These are phyloP conservation scores for Hucho hucho DNA, from an alignment of 2,113 vertebrate species.

Conservation along the genomic window DNA sequence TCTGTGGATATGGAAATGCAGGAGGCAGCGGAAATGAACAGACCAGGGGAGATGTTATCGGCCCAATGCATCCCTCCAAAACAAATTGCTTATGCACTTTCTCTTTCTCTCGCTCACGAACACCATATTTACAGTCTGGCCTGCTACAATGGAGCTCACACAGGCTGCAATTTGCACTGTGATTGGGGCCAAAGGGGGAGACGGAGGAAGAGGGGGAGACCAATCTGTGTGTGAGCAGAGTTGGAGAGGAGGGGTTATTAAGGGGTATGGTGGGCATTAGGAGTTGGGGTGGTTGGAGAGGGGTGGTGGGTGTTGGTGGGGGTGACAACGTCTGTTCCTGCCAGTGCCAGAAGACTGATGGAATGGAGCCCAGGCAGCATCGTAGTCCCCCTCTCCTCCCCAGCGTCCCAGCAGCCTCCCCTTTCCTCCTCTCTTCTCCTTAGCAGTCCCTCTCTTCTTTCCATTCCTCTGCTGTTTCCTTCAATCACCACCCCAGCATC, in stretches of 20 bases:
- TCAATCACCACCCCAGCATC: no score
- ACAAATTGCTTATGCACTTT: conserved; percentile 27
- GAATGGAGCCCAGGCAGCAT: conserved; percentile 42
- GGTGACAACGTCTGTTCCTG: conserved; percentile 38
- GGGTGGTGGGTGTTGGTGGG: not conserved
- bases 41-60: conserved; percentile 23
- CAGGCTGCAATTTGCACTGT: conserved; percentile 69
- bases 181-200: conserved; percentile 58
- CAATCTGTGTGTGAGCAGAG: conserved; percentile 62
- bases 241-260: conserved; percentile 60
- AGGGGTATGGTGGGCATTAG: conserved; percentile 26
- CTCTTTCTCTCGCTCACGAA: not conserved
- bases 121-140: conserved; percentile 41
- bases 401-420: conserved; percentile 14
- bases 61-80: conserved; percentile 20
- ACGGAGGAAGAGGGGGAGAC: not conserved
- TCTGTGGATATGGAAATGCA: conserved; percentile 22
- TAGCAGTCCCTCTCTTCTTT: not conserved
- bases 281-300: not conserved
- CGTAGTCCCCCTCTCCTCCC: no score
- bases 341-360: conserved; percentile 39
- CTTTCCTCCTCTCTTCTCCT: not conserved
- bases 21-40: conserved; percentile 36
- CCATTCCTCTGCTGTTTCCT: no score
- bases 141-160: conserved; percentile 27